Conservation (phyloP, 2,113 vertebrate species). For the Cariama cristata region DNA sequence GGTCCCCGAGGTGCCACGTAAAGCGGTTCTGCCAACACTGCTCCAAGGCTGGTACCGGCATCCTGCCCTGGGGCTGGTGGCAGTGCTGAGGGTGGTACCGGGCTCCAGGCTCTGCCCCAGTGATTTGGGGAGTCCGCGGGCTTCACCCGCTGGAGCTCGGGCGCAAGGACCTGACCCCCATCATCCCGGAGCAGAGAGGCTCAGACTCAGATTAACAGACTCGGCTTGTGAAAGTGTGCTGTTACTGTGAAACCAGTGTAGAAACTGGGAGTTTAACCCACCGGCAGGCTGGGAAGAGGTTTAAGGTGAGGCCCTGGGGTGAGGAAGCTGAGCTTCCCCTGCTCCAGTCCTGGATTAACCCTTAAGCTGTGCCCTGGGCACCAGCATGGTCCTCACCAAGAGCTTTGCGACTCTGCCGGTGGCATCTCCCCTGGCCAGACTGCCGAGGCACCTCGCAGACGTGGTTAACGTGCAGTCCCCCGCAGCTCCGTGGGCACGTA, state of each 20-base stretch:
- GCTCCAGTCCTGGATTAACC: not conserved
- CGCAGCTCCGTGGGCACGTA: fast-evolving
- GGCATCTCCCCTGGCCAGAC: not conserved
- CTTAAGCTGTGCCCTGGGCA: not conserved
- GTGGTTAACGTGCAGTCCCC: fast-evolving
- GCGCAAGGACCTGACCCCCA: fast-evolving
- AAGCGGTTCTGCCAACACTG: too few relatives aligned
- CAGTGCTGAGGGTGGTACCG: too few relatives aligned
- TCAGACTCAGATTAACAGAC: not conserved
- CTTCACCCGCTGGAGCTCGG: not conserved
- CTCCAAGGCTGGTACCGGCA: too few relatives aligned
- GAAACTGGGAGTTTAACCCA: fast-evolving
- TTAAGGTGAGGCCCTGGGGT: not conserved
- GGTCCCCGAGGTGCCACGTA: too few relatives aligned
- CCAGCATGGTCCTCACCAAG: not conserved
- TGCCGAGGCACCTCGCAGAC: fast-evolving
- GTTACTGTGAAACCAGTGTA: not conserved
- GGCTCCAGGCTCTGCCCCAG: not conserved
- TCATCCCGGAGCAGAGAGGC: not conserved
- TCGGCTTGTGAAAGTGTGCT: too few relatives aligned
- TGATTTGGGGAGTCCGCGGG: not conserved
- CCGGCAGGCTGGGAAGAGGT: not conserved
- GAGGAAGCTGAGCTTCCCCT: too few relatives aligned
- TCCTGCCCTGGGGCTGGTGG: too few relatives aligned
- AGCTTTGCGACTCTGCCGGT: fast-evolving